Conservation (phyloP, 2,797 vertebrate species). For the Enteromius afrohamiltoni region DNA sequence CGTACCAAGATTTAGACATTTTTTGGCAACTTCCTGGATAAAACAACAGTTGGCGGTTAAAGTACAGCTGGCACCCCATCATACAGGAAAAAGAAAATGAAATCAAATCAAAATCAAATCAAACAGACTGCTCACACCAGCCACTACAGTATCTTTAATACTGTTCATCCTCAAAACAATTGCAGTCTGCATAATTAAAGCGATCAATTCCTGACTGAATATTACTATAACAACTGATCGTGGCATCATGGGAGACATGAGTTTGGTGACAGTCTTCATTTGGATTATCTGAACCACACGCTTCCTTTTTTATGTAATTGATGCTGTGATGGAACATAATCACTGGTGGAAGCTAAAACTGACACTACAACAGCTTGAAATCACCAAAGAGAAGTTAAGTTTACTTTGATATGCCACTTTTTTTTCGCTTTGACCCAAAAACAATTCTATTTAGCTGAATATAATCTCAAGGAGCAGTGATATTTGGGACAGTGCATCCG, state of each 20-base stretch:
- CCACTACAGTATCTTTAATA: not conserved
- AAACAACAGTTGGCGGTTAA: conserved; percentile 15
- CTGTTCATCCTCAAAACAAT: not conserved
- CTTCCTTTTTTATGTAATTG: not conserved
- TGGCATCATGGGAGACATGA: not conserved
- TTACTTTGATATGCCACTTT: conserved; percentile 19
- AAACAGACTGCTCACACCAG: not conserved
- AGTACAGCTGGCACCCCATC: conserved; percentile 10
- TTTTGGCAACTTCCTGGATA: not conserved
- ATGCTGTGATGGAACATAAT: not conserved
- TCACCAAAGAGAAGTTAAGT: not conserved
- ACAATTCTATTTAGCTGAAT: conserved; percentile 38
- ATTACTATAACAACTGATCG: not conserved
- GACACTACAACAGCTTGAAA: not conserved
- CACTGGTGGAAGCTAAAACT: not conserved
- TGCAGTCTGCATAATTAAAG: not conserved
- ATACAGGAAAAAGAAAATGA: not conserved
- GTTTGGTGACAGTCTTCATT: not conserved
- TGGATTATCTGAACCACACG: not conserved
- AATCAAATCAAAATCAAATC: not conserved
- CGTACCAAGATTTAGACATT: not conserved
- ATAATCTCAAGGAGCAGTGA: conserved; percentile 35
- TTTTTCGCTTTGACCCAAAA: conserved; percentile 41
- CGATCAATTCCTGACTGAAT: not conserved
- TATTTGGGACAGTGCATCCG: conserved; percentile 36